phyloP scores from a whole-genome alignment of 2,797 vertebrate species.

The Gymnothorax reevesii region DNA sequence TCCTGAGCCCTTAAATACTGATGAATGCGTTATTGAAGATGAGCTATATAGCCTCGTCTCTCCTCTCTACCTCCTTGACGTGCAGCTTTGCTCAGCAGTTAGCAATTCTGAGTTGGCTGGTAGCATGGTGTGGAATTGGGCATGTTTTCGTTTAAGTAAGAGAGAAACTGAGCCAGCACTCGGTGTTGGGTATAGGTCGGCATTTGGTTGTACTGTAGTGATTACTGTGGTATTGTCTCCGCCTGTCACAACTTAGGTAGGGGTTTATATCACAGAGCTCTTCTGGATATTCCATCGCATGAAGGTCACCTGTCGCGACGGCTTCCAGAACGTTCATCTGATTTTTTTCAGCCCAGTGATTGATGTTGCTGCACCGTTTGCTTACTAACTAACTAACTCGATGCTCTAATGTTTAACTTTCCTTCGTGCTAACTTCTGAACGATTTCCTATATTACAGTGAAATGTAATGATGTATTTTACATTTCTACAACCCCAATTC shows the following conservation, averaged over 20 bases:
- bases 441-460: not conserved
- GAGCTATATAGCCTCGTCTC: not conserved
- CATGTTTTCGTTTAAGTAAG: not conserved
- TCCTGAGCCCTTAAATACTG: not conserved
- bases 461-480: not conserved
- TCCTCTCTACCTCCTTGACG: not conserved
- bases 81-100: not conserved
- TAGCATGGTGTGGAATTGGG: not conserved
- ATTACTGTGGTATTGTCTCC: not conserved
- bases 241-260: not conserved
- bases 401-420: not conserved
- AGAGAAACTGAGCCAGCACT: not conserved
- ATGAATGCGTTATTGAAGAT: not conserved
- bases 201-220: not conserved
- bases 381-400: constrained; percentile 32
- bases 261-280: not conserved
- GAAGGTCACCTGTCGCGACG: not conserved
- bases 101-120: not conserved
- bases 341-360: not conserved
- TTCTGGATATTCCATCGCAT: not conserved
- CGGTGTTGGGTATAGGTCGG: not conserved
- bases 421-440: not conserved
- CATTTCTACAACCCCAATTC: not conserved
- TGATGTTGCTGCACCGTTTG: constrained; percentile 4
- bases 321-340: not conserved